Percentiles rank a stretch among this genome's conserved stretches.
phyloP scores from a whole-genome alignment of 2,797 vertebrate species.

The Siniperca undulata region DNA sequence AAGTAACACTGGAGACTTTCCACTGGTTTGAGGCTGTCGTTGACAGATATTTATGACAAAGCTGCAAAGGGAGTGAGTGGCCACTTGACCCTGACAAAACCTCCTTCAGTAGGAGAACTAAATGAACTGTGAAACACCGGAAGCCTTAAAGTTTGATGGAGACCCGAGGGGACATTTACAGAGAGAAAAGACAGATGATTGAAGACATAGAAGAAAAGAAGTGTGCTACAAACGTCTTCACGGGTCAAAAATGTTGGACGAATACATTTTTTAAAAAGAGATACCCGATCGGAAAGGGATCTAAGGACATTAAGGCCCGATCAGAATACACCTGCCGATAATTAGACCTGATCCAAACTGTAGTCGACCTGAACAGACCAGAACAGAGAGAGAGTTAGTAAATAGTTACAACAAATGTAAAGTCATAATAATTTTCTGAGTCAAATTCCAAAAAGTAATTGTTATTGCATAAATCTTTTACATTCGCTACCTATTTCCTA shows the following conservation, averaged over 20 bases:
- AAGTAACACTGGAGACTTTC: neutral
- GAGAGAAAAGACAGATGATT: no score
- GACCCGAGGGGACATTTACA: neutral
- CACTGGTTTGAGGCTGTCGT: neutral
- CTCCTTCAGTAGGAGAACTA: constrained; percentile 9
- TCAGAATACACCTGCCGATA: no score
- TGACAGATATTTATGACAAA: constrained; percentile 22
- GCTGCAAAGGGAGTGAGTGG: neutral
- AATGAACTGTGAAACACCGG: constrained; percentile 24
- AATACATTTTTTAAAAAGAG: no score
- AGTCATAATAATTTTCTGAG: neutral
- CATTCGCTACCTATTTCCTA: no score
- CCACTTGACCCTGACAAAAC: constrained; percentile 3
- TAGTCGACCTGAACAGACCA: no score
- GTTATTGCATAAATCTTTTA: no score
- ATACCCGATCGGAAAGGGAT: neutral
- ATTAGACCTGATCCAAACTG: no score
- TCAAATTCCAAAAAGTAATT: no score
- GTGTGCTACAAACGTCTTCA: no score
- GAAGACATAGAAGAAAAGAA: neutral
- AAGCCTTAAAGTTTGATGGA: constrained; percentile 16
- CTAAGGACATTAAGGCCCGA: neutral
- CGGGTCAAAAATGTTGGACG: neutral
- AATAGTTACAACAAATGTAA: neutral
- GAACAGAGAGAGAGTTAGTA: no score